Evolutionary conservation across 1,140 invertebrate species (phyloP).

Genomic region (Tetragonula clypearis): DNA sequence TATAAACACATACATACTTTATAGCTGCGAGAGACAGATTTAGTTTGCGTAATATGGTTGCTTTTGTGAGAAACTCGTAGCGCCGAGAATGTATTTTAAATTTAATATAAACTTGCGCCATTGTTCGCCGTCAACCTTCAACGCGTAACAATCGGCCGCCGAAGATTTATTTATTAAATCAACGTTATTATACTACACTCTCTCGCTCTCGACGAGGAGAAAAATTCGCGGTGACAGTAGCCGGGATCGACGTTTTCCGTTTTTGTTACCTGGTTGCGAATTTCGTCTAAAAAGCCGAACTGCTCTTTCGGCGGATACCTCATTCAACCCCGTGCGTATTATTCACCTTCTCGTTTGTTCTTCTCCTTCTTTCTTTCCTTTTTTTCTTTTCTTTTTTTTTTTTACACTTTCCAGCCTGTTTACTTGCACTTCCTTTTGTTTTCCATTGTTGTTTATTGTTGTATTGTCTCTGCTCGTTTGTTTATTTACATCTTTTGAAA

Average conservation of each 20-base stretch:
- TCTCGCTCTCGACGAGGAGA: not conserved
- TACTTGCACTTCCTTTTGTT: not conserved
- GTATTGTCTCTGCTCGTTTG: not conserved
- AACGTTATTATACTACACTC: not conserved
- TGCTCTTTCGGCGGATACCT: not conserved
- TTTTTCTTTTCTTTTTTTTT: not conserved
- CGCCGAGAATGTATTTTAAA: not conserved
- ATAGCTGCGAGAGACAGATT: conserved; percentile 30
- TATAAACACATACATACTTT: not conserved
- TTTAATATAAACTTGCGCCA: conserved; percentile 26
- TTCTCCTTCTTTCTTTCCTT: no score
- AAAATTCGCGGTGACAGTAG: not conserved
- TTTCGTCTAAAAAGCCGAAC: not conserved
- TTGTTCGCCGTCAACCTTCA: not conserved
- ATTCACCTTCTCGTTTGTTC: not conserved
- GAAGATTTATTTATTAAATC: conserved; percentile 12
- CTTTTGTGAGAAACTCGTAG: not conserved
- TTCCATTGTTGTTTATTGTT: not conserved
- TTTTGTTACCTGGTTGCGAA: not conserved
- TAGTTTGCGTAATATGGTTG: conserved; percentile 28
- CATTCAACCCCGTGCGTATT: not conserved
- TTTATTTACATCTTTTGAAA: not conserved
- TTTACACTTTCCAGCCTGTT: not conserved
- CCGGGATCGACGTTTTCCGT: not conserved
- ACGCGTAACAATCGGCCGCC: not conserved